Evolutionary conservation across 2,888 invertebrate species (phyloP).

Genomic region (Sepiola atlantica): DNA sequence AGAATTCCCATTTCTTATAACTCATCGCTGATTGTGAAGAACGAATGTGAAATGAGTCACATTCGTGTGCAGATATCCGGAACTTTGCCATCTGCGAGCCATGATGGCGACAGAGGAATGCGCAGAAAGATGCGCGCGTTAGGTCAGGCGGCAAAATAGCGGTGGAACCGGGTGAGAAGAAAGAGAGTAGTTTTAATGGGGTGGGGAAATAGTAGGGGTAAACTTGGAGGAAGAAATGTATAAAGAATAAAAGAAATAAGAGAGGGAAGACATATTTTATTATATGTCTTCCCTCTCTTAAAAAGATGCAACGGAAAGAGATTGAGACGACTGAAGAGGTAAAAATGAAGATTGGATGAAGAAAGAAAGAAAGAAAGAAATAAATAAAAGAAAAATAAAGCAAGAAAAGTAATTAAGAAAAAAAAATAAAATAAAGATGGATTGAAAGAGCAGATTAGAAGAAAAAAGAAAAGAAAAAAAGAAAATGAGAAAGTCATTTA

Average conservation of each 20-base stretch:
- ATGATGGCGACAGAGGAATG: not conserved
- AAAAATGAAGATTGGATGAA: too few species aligned
- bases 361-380: too few species aligned
- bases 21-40: not conserved
- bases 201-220: not conserved
- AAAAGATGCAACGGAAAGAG: too few species aligned
- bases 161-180: not conserved
- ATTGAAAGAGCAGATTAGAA: not conserved
- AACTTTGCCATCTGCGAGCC: not conserved
- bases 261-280: too few species aligned
- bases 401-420: too few species aligned
- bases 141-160: not conserved
- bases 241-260: not conserved
- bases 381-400: too few species aligned
- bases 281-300: too few species aligned
- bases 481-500: too few species aligned
- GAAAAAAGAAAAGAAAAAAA: not conserved
- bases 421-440: too few species aligned
- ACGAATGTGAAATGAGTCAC: not conserved
- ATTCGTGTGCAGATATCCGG: not conserved
- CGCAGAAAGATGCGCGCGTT: not conserved
- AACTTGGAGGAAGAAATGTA: not conserved
- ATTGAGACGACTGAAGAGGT: too few species aligned
- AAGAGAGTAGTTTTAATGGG: too few species aligned
- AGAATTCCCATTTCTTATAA: conserved; percentile 13